A percentile compares a stretch with the other conserved stretches of the same genome.
phyloP scores from a whole-genome alignment of 2,888 invertebrate species.

The Ptilodon capucinus region DNA sequence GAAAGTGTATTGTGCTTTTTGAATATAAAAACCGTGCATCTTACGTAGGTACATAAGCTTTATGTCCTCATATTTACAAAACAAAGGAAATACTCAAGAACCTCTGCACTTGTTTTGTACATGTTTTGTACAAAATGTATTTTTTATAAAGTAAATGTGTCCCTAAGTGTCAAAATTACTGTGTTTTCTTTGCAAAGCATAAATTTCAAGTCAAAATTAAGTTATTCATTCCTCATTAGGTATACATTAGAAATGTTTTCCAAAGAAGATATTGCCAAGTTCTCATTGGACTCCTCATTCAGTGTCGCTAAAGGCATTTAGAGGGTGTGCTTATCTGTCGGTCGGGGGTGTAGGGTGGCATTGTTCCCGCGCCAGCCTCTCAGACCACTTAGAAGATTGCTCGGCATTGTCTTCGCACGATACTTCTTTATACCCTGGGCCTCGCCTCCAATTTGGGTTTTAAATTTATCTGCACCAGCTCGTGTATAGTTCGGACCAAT shows the following conservation, averaged over 20 bases:
- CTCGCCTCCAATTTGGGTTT: conserved; percentile 60
- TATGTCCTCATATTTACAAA: too few species aligned
- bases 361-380: conserved; percentile 62
- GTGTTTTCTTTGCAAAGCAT: conserved; percentile 35
- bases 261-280: conserved; percentile 52
- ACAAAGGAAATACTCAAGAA: neutral
- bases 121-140: too few species aligned
- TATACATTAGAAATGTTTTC: conserved; percentile 52
- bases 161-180: conserved; percentile 32
- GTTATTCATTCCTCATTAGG: conserved; percentile 53
- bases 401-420: conserved; percentile 68
- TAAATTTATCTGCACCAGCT: conserved; percentile 49
- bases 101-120: too few species aligned
- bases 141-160: too few species aligned
- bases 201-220: conserved; percentile 36
- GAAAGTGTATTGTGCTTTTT: neutral
- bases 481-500: conserved; percentile 38
- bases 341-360: conserved; percentile 47
- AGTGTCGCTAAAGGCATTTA: conserved; percentile 62
- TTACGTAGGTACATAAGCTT: too few species aligned
- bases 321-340: conserved; percentile 65
- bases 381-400: conserved; percentile 78
- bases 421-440: conserved; percentile 60
- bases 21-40: too few species aligned
- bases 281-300: conserved; percentile 52